phyloP scores from a whole-genome alignment of 2,113 vertebrate genomes.

The Columba livia region DNA sequence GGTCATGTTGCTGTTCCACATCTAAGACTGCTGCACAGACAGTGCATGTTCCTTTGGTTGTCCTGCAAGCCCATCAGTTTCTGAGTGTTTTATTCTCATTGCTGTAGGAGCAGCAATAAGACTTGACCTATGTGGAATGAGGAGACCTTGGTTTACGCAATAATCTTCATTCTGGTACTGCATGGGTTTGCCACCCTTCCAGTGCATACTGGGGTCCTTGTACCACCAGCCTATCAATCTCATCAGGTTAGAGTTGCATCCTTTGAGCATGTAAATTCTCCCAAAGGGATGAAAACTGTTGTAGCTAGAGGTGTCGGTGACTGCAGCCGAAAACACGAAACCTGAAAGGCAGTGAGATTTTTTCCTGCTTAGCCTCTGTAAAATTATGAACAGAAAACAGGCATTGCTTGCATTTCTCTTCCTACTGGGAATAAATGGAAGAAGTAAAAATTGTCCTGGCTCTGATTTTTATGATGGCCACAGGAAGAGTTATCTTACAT shows the following conservation, averaged over 20 bases:
- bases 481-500: neutral
- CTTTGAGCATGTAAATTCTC: neutral
- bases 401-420: neutral
- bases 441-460: neutral
- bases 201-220: too few relatives aligned
- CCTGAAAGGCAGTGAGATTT: neutral
- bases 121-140: neutral
- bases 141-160: neutral
- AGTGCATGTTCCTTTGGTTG: neutral
- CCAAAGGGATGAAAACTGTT: neutral
- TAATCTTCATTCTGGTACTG: neutral
- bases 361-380: neutral
- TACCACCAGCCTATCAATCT: neutral
- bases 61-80: neutral
- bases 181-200: neutral
- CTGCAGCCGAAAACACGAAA: neutral
- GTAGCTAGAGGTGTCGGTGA: neutral
- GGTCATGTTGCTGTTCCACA: neutral
- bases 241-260: neutral
- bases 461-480: neutral
- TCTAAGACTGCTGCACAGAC: neutral
- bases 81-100: neutral
- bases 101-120: neutral
- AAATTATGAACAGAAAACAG: neutral
- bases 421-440: neutral